These are phyloP conservation scores for Ecdyonurus torrentis DNA, from an alignment of 2,888 invertebrate species.

Conservation along the genomic window DNA sequence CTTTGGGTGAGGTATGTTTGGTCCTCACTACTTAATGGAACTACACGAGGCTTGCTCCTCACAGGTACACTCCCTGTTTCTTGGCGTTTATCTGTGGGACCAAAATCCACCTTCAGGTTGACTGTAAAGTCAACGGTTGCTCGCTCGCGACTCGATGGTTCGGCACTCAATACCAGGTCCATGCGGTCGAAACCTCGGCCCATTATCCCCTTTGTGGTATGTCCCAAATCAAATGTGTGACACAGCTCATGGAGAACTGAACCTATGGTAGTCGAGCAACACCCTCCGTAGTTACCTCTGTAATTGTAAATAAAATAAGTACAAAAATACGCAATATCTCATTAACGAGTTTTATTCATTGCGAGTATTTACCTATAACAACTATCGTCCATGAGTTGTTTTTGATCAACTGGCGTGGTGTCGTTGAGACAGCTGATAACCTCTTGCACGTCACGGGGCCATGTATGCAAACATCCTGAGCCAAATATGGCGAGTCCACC, in stretches of 20 bases:
- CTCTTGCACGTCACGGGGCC: slow-evolving; percentile 58
- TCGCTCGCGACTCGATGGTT: slow-evolving; percentile 41
- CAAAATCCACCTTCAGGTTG: slow-evolving; percentile 38
- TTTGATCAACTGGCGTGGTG: slow-evolving; percentile 46
- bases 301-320: slow-evolving; percentile 2
- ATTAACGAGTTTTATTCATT: neutral
- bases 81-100: slow-evolving; percentile 39
- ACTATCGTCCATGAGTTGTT: slow-evolving; percentile 74
- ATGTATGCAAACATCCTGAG: slow-evolving; percentile 76
- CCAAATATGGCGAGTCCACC: slow-evolving; percentile 86
- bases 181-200: slow-evolving; percentile 76
- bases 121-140: slow-evolving; percentile 40
- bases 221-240: slow-evolving; percentile 87
- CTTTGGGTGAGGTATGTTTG: slow-evolving; percentile 43
- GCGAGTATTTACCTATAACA: slow-evolving; percentile 46
- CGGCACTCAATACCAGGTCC: slow-evolving; percentile 50
- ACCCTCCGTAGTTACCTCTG: slow-evolving; percentile 68
- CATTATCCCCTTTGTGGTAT: slow-evolving; percentile 84
- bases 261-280: slow-evolving; percentile 80
- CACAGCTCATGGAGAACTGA: slow-evolving; percentile 86
- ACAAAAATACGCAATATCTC: too few species aligned
- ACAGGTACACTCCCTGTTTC: slow-evolving; percentile 30
- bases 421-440: slow-evolving; percentile 45
- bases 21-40: slow-evolving; percentile 28
- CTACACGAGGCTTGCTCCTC: slow-evolving; percentile 25